These are phyloP conservation scores for Apodemus speciosus DNA, from an alignment of 2,113 vertebrate genomes.

Conservation along the genomic window DNA sequence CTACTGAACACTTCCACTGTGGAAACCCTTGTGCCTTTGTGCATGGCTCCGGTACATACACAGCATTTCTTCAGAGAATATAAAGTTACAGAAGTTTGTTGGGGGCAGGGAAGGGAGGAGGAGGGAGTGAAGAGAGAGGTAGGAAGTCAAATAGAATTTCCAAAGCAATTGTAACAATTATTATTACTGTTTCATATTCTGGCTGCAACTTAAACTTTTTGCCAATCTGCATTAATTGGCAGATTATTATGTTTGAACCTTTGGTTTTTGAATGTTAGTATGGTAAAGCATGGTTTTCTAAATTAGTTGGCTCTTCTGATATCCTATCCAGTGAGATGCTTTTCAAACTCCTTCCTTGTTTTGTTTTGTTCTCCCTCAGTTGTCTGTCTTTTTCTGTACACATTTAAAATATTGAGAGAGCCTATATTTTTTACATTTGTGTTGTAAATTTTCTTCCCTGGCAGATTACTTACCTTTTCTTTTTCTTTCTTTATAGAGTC, in stretches of 20 bases:
- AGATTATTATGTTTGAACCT: constrained; percentile 32
- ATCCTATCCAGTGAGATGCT: background rate
- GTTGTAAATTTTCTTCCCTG: constrained; percentile 24
- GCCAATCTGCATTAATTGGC: background rate
- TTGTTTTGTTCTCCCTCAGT: background rate
- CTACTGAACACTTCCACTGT: background rate
- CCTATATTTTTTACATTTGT: constrained; percentile 2
- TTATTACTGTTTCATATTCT: constrained; percentile 14
- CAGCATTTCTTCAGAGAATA: background rate
- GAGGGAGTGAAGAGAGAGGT: background rate
- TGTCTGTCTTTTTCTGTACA: constrained; percentile 32
- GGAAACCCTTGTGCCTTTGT: background rate
- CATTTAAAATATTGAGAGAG: constrained; percentile 3
- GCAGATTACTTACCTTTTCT: background rate
- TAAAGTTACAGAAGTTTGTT: background rate
- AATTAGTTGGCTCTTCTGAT: background rate
- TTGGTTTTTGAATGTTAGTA: constrained; percentile 18
- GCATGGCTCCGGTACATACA: background rate
- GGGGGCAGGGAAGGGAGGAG: background rate
- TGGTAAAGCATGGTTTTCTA: background rate
- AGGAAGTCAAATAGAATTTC: background rate
- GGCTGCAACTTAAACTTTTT: constrained; percentile 29
- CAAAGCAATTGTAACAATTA: background rate
- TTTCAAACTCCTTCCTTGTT: background rate
- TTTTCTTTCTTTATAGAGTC: background rate